Evolutionary conservation across 2,888 invertebrate species (phyloP).

Genomic region (Papilio protenor): DNA sequence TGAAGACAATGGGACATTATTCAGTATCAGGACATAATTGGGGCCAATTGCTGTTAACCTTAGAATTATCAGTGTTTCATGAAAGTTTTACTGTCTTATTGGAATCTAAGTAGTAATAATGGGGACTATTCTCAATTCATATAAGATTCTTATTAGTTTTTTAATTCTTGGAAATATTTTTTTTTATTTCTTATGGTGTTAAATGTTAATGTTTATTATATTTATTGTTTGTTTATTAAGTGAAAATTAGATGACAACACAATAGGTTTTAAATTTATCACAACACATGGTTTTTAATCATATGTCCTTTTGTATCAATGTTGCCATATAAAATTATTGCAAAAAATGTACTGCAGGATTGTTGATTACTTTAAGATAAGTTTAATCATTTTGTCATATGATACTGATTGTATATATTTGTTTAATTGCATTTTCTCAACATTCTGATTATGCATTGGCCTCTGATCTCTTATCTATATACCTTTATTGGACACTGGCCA

Average conservation of each 20-base stretch:
- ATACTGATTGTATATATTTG: constrained; percentile 13
- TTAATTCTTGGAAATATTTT: constrained; percentile 18
- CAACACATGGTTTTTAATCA: constrained; percentile 12
- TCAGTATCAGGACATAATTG: constrained; percentile 51
- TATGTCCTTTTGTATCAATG: background rate
- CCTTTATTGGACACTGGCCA: constrained; percentile 32
- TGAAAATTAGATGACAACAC: background rate
- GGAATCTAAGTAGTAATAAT: constrained; percentile 38
- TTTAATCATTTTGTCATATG: background rate
- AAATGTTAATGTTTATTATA: background rate
- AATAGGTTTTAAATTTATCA: constrained; percentile 30
- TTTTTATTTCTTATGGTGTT: background rate
- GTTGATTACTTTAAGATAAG: background rate
- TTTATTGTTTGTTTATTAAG: background rate
- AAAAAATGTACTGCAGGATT: background rate
- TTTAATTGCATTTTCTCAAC: constrained; percentile 34
- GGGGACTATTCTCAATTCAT: constrained; percentile 46
- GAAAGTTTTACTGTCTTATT: constrained; percentile 48
- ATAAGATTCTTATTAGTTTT: constrained; percentile 55
- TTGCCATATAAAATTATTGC: constrained; percentile 3
- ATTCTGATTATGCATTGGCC: constrained; percentile 46
- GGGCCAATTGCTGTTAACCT: constrained; percentile 56
- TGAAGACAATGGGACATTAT: constrained; percentile 36
- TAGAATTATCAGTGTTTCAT: constrained; percentile 54
- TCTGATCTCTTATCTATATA: constrained; percentile 45